Evolutionary conservation across 1,140 invertebrate genomes (phyloP).

Genomic region (Lithobius niger): DNA sequence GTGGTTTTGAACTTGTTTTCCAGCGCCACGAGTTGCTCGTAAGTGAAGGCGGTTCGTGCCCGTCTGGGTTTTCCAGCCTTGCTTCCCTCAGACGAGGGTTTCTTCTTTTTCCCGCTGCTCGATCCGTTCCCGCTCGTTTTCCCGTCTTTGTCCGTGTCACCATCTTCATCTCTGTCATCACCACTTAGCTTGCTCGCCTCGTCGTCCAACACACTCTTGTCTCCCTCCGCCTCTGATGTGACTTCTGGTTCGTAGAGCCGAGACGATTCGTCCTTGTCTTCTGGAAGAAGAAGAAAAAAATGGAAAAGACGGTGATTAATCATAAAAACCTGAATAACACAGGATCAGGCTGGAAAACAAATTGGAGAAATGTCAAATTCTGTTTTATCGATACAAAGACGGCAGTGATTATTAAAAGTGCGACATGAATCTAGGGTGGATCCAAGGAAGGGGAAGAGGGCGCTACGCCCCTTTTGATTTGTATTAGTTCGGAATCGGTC

Average conservation of each 20-base stretch:
- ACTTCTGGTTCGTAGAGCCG: neutral
- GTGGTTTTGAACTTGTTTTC: conserved; percentile 99
- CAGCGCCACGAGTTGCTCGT: conserved; percentile 91
- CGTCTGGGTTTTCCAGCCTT: conserved; percentile 67
- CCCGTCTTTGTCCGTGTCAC: conserved; percentile 20
- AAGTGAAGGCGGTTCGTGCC: conserved; percentile 95
- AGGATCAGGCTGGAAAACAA: too few relatives aligned
- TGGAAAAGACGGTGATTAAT: neutral
- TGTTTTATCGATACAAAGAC: too few relatives aligned
- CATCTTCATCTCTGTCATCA: conserved; percentile 34
- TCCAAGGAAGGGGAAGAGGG: too few relatives aligned
- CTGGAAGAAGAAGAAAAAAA: conserved; percentile 15
- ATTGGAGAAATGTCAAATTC: too few relatives aligned
- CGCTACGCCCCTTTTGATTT: too few relatives aligned
- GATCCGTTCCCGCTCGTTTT: conserved; percentile 12
- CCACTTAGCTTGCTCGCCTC: conserved; percentile 40
- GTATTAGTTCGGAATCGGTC: too few relatives aligned
- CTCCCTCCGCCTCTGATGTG: conserved; percentile 35
- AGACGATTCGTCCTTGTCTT: conserved; percentile 12
- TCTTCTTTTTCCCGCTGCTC: conserved; percentile 18
- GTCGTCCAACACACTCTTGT: conserved; percentile 26
- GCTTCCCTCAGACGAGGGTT: conserved; percentile 11
- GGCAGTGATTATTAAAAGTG: too few relatives aligned
- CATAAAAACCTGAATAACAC: too few relatives aligned
- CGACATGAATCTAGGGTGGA: too few relatives aligned